Base-by-base conservation (phyloP, 1,140 invertebrate species). In the Drosophila elegans region DNA sequence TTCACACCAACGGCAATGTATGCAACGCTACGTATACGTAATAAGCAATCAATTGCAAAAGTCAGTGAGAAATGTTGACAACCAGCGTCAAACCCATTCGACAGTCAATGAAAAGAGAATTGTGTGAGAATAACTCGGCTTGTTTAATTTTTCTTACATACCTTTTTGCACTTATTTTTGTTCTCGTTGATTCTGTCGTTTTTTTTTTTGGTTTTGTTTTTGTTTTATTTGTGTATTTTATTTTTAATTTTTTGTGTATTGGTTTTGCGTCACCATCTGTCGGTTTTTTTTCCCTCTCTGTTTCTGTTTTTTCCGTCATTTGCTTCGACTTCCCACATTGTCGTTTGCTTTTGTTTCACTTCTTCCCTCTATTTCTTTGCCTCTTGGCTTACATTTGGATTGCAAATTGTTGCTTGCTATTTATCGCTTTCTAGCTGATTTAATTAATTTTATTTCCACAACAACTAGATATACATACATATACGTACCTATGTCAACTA, bases 381-480 rank as follows among this genome's bases (percentile, higher is more conserved):
- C 68, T 74, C 63, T 82, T 82, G 69, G 80, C 80, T 71, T 69
- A 83, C 80, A 79, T 83, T 84, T 82, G 57, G 62, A 61, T 83
- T 75, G 63, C 61, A 83, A 74, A 83, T 77, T 77, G 56, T 57
- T 60, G 59, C 27, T 63, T 29, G 46, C 69, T 39, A 42, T 54
- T 79, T 79, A 74, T 61, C 61, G 42, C 53, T 56, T 48, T 46
- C 56, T 48, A 42, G 67, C 49, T 55, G 78, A 66, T 69, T 78
- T 81, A 77, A 81, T 81, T 81, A 72, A 81, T 72, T 72, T 80
- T 76, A 71, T 63, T 53, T 78, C 41, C 44, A 51, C 13, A 41
- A 21, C 16, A 21, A n/a, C 38, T 25, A n/a, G 39, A 51, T 54
- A 29, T 27, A 39, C 46, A 49, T 39, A 11, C 27, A 34, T 45